Conservation (phyloP, 1,140 invertebrate genomes). For the Drosophila malerkotliana region DNA sequence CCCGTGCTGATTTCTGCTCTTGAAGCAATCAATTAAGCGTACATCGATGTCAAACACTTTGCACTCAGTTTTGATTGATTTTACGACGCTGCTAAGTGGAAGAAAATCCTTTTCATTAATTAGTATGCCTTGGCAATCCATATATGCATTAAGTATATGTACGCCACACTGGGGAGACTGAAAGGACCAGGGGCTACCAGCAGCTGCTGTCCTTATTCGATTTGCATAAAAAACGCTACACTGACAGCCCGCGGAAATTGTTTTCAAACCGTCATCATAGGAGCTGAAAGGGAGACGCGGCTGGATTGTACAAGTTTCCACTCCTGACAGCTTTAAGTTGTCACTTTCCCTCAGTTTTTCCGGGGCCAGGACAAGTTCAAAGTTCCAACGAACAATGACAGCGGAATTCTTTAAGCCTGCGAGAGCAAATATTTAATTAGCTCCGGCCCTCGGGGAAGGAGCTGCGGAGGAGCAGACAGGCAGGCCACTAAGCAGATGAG, state of each 20-base stretch:
- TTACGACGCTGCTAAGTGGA: conserved; percentile 15
- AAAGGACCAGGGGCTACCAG: neutral
- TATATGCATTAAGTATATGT: conserved; percentile 6
- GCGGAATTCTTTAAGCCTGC: conserved; percentile 40
- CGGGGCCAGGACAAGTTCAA: conserved; percentile 15
- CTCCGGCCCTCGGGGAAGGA: conserved; percentile 23
- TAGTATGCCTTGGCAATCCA: conserved; percentile 33
- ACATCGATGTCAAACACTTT: conserved; percentile 56
- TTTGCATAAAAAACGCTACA: conserved; percentile 46
- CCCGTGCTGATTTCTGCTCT: conserved; percentile 14
- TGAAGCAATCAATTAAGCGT: conserved; percentile 67
- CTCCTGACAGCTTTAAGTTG: conserved; percentile 39
- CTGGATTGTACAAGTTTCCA: conserved; percentile 23
- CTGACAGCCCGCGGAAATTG: conserved; percentile 36
- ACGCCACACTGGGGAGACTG: neutral
- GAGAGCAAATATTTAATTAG: conserved; percentile 76
- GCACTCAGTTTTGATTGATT: conserved; percentile 71
- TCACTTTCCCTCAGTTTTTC: neutral
- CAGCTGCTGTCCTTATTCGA: conserved; percentile 28
- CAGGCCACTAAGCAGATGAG: conserved; percentile 17
- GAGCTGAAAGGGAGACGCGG: neutral
- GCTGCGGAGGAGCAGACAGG: neutral
- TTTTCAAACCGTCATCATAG: conserved; percentile 37
- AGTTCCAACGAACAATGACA: conserved; percentile 56
- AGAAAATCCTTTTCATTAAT: conserved; percentile 39